Evolutionary conservation across 2,113 vertebrate species (phyloP), one percentile per base, ranked within the genome.

Genomic region (Calonectris borealis): DNA sequence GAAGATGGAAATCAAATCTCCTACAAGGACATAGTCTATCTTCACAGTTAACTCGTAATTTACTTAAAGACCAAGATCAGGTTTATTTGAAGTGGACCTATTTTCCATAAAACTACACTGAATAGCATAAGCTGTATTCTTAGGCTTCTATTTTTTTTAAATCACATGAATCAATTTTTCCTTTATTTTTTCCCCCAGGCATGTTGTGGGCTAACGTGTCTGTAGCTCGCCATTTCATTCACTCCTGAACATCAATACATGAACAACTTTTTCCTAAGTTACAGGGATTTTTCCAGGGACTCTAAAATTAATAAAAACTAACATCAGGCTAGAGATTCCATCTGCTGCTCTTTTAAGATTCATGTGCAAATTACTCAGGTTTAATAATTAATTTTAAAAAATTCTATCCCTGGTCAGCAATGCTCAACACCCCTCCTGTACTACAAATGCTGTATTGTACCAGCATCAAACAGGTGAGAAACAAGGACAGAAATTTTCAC

Each of bases 71-170:
- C 22, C 29, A 87, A 55, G 21, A 87, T 24, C 40, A 75, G 24
- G 10, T 79, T 82, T 82, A 70, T 78, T 26, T 57, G 20, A 85
- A 81, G 24, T 27, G 13, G 31, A 66, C 12, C 14, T 79, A 18
- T 75, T 66, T 83, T 48, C 38, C 48, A 58, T 36, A 68, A 46
- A 88, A 52, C 42, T 62, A 79, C 52, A 75, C 4, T 36, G 52
- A 64, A 85, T 61, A 24, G 34, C 69, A 92, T 52, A 77, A 69
- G 34, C 32, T 64, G 14, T 36, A 72, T 49, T 76, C 32, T 78
- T 54, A 34, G 0, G 0, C 7, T 29, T 54, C 9, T 66, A 5
- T 18, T 48, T 46, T 80, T 72, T 52, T 71, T 4, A 4, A 21
- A 85, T 52, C 22, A 62, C 15, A 61, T 55, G 0, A 79, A 34